Percentiles rank a stretch among this genome's conserved stretches.
Evolutionary conservation across 64 coral and sea anemone species (phyloP).

Genomic region (Montipora sp.): DNA sequence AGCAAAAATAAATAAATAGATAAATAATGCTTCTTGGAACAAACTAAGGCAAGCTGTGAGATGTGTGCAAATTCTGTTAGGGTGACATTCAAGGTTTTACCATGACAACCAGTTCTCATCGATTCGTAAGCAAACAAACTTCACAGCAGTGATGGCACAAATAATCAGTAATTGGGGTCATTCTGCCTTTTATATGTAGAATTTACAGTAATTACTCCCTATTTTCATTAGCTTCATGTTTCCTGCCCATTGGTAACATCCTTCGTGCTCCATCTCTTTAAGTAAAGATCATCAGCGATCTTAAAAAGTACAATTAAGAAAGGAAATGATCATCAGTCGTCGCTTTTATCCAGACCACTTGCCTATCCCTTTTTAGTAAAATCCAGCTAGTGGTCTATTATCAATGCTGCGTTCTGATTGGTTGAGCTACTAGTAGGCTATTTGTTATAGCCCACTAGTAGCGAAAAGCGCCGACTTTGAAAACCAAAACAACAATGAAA

Average conservation of each 20-base stretch:
- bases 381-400: too few relatives aligned
- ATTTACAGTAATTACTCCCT: not conserved
- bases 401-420: too few relatives aligned
- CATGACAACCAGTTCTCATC: not conserved
- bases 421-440: too few relatives aligned
- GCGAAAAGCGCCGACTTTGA: too few relatives aligned
- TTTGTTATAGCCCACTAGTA: too few relatives aligned
- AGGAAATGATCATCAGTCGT: too few relatives aligned
- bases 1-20: not conserved
- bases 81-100: too few relatives aligned
- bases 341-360: too few relatives aligned
- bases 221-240: not conserved
- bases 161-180: not conserved
- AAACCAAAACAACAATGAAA: too few relatives aligned
- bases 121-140: not conserved
- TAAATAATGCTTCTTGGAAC: not conserved
- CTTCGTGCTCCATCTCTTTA: not conserved
- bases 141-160: constrained; percentile 2
- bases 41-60: not conserved
- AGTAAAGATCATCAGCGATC: too few relatives aligned
- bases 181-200: constrained; percentile 4
- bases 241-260: not conserved
- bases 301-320: too few relatives aligned
- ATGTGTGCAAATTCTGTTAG: not conserved
- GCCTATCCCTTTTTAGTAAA: too few relatives aligned